phyloP scores from a whole-genome alignment of 1,140 invertebrate species.

The Drosophila elegans region DNA sequence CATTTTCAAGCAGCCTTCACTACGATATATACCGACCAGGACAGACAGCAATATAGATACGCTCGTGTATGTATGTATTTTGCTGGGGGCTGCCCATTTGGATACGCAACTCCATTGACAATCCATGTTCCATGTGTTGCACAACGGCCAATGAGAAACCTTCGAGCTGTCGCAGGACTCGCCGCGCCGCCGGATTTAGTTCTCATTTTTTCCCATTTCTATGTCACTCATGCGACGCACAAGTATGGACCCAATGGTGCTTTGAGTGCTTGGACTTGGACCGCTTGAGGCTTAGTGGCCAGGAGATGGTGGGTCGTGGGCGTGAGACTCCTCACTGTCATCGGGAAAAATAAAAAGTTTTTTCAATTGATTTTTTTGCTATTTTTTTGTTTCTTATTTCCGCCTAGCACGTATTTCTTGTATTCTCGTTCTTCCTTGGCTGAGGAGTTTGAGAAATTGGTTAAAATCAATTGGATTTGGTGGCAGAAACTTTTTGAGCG shows the following conservation, averaged over 20 bases:
- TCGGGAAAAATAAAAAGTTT: slow-evolving; percentile 60
- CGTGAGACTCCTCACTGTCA: slow-evolving; percentile 55
- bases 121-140: slow-evolving; percentile 72
- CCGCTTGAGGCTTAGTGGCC: slow-evolving; percentile 4
- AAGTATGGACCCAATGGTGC: slow-evolving; percentile 48
- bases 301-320: slow-evolving; percentile 29
- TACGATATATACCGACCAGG: slow-evolving; percentile 25
- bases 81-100: slow-evolving; percentile 53
- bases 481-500: slow-evolving; percentile 54
- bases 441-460: slow-evolving; percentile 73
- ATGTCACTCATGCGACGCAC: slow-evolving; percentile 77
- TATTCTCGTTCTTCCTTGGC: slow-evolving; percentile 10
- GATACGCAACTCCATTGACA: slow-evolving; percentile 76
- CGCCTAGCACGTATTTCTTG: slow-evolving; percentile 55
- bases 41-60: slow-evolving; percentile 27
- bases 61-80: slow-evolving; percentile 24
- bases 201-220: slow-evolving; percentile 74
- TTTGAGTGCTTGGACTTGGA: slow-evolving; percentile 4
- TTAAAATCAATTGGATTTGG: slow-evolving; percentile 82
- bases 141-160: slow-evolving; percentile 71
- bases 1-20: slow-evolving; percentile 53
- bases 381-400: slow-evolving; percentile 65
- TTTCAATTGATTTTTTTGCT: slow-evolving; percentile 80
- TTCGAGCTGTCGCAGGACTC: slow-evolving; percentile 56
- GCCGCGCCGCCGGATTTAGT: slow-evolving; percentile 64